phyloP scores from a whole-genome alignment of 2,113 vertebrate genomes.

The Lycaon pictus region DNA sequence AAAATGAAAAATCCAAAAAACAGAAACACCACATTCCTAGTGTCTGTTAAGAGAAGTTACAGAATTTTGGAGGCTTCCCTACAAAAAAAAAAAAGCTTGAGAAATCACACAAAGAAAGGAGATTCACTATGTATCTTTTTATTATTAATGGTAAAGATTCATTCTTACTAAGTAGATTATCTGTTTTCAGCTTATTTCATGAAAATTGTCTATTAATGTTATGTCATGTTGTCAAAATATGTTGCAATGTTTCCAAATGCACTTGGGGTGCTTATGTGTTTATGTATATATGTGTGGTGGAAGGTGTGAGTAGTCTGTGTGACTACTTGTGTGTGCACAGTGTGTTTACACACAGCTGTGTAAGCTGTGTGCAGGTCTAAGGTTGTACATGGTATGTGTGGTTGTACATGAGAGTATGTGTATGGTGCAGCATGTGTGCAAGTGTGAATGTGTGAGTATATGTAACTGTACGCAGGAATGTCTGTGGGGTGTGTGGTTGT shows the following conservation, averaged over 20 bases:
- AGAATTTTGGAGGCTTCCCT: not conserved
- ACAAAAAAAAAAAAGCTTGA: constrained; percentile 41
- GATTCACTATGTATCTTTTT: not conserved
- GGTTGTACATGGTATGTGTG: not conserved
- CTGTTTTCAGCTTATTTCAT: not conserved
- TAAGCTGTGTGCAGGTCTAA: not conserved
- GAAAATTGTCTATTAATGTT: not conserved
- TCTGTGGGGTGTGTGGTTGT: not conserved
- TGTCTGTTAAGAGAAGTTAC: not conserved
- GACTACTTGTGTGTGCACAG: not conserved
- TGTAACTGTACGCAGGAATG: not conserved
- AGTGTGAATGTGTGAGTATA: not conserved
- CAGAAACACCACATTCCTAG: not conserved
- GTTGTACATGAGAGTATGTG: no score
- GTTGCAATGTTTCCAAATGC: not conserved
- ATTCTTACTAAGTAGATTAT: constrained; percentile 18
- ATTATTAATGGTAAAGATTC: not conserved
- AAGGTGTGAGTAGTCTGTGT: not conserved
- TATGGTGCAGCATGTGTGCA: not conserved
- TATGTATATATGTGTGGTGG: no score
- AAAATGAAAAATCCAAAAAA: not conserved
- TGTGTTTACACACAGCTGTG: not conserved
- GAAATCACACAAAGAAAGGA: constrained; percentile 21
- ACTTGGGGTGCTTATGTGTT: not conserved
- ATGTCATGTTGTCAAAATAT: not conserved